These are phyloP conservation scores for Leucania comma DNA, from an alignment of 2,888 invertebrate genomes.

Conservation along the genomic window DNA sequence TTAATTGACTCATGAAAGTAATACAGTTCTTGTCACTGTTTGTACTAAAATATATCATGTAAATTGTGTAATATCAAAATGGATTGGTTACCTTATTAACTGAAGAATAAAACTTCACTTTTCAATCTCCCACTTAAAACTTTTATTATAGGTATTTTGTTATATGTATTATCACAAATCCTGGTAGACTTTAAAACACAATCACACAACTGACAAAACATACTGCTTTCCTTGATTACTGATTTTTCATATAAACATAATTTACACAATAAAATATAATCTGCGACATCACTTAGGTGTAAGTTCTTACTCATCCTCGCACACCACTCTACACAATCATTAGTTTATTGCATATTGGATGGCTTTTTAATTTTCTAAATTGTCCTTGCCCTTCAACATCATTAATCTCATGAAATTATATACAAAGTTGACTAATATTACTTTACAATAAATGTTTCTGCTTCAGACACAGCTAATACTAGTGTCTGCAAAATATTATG, in stretches of 20 bases:
- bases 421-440: conserved; percentile 90
- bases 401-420: conserved; percentile 90
- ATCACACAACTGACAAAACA: conserved; percentile 92
- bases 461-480: conserved; percentile 75
- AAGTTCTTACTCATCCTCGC: conserved; percentile 85
- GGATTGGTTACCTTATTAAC: conserved; percentile 81
- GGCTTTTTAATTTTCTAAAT: conserved; percentile 88
- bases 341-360: conserved; percentile 90
- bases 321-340: conserved; percentile 89
- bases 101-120: conserved; percentile 89
- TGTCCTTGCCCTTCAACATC: conserved; percentile 83
- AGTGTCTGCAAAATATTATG: conserved; percentile 73
- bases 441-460: conserved; percentile 85
- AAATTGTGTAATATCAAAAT: conserved; percentile 65
- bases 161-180: conserved; percentile 94
- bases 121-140: conserved; percentile 91
- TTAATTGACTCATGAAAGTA: conserved; percentile 36
- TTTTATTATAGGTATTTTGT: conserved; percentile 92
- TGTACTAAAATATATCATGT: conserved; percentile 58
- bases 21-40: conserved; percentile 50
- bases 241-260: conserved; percentile 90
- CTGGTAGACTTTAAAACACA: conserved; percentile 93
- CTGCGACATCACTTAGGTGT: conserved; percentile 88
- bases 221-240: conserved; percentile 89
- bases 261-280: conserved; percentile 90